phyloP scores from a whole-genome alignment of 2,888 invertebrate species.

The Idaea straminata region DNA sequence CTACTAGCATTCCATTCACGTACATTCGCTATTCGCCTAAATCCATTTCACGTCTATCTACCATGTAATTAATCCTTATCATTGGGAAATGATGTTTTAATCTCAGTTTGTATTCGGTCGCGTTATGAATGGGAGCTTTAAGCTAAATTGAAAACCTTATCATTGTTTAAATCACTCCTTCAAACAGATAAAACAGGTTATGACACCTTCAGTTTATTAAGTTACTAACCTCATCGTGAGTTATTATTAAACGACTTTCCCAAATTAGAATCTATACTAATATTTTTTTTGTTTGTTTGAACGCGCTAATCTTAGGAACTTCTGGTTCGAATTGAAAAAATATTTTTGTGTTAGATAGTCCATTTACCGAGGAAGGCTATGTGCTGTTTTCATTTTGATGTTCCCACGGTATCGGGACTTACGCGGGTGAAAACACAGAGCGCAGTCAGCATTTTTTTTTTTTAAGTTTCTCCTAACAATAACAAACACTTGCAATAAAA shows the following conservation, averaged over 20 bases:
- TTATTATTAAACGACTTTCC: background rate
- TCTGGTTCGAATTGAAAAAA: too few species aligned
- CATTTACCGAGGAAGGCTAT: too few species aligned
- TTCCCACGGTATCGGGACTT: too few species aligned
- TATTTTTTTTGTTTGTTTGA: too few species aligned
- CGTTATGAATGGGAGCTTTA: conserved; percentile 6
- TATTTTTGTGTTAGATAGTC: too few species aligned
- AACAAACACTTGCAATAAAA: too few species aligned
- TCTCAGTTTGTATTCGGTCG: conserved; percentile 20
- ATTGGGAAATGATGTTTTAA: conserved; percentile 22
- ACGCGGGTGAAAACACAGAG: too few species aligned
- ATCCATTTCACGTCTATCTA: conserved; percentile 18
- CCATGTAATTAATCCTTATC: conserved; percentile 24
- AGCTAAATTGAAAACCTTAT: conserved; percentile 1
- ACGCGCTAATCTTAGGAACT: too few species aligned
- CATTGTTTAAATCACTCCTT: background rate
- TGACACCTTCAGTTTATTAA: conserved; percentile 4
- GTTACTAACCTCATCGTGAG: conserved; percentile 24
- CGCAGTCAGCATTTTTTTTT: too few species aligned
- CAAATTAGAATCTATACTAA: background rate
- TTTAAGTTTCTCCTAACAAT: too few species aligned
- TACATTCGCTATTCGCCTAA: conserved; percentile 17
- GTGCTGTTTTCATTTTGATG: too few species aligned
- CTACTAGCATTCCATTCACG: conserved; percentile 20
- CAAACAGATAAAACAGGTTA: background rate